Evolutionary conservation across 1,140 invertebrate species (phyloP), one percentile per base, ranked within the genome.

Genomic region (Ceratitis capitata): DNA sequence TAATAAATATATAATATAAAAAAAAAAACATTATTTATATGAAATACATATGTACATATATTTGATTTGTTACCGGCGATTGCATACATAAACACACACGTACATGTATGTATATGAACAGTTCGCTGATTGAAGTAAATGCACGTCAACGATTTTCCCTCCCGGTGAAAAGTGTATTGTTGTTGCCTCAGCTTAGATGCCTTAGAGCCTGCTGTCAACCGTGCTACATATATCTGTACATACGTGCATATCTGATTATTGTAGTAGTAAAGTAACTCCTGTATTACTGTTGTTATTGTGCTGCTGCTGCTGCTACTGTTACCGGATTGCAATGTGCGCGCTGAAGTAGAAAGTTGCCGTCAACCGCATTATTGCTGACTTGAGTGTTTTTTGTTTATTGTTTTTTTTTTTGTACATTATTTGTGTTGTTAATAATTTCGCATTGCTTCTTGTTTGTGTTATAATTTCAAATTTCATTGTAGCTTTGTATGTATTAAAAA

Each of bases 301-400:
- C n/a, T n/a, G n/a, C n/a, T n/a, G n/a, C n/a, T n/a, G n/a, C n/a
- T 69, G 51, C 51, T 61, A n/a, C 64, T 32, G 64, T 39, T 69
- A 78, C 69, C 69, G 69, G 69, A 78, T 78, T 45, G 39, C 69
- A 78, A 78, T 78, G 69, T 45, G 69, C 69, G 69, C 69, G 39
- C 69, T 78, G 69, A 78, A 78, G 69, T 78, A 78, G 69, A 78
- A 78, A 78, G 69, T 78, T 78, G 69, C 69, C 42, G 69, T 78
- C 69, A 78, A 78, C 39, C 69, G 39, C 35, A 83, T 83, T 53
- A 29, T 83, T 53, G 49, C 9, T 51, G 29, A 51, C 49, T 83
- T 51, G 32, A 35, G 26, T 9, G 26, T 16, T 16, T 35, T 16
- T 69, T 69, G 35, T 16, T 16, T 35, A 12, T 69, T 23, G 10